These are phyloP conservation scores for Aeoliscus strigatus DNA, from an alignment of 2,797 vertebrate species.

Conservation along the genomic window DNA sequence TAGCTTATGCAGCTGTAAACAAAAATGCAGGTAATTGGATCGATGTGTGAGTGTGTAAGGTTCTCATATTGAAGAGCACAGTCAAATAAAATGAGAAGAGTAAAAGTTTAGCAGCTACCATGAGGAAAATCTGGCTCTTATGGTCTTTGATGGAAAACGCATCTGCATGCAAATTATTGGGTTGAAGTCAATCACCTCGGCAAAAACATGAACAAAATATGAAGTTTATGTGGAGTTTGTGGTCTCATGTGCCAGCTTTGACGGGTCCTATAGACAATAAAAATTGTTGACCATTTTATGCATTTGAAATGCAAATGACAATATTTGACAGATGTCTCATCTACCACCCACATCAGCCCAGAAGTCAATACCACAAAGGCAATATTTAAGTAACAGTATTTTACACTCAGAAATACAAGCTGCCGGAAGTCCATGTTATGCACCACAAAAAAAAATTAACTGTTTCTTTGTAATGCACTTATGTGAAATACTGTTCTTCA, in stretches of 20 bases:
- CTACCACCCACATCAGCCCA: slow-evolving; percentile 3
- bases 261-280: slow-evolving; percentile 25
- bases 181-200: slow-evolving; percentile 17
- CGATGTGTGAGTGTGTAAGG: slow-evolving; percentile 31
- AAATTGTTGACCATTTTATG: slow-evolving; percentile 25
- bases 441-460: too few species aligned
- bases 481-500: too few species aligned
- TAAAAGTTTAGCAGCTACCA: slow-evolving; percentile 27
- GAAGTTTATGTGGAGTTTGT: slow-evolving; percentile 31
- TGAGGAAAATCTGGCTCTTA: slow-evolving; percentile 2
- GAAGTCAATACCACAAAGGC: slow-evolving; percentile 1
- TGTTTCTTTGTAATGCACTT: too few species aligned
- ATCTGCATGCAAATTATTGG: slow-evolving; percentile 31
- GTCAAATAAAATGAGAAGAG: slow-evolving; percentile 20
- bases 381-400: neutral
- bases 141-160: slow-evolving; percentile 21
- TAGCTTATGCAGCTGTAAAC: slow-evolving; percentile 31
- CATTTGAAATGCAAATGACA: slow-evolving; percentile 19
- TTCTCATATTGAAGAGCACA: slow-evolving; percentile 6
- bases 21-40: slow-evolving; percentile 28
- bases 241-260: slow-evolving; percentile 28
- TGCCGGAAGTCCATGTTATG: slow-evolving; percentile 1
- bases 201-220: slow-evolving; percentile 26
- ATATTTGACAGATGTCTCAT: slow-evolving; percentile 5
- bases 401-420: neutral